Evolutionary conservation across 2,888 invertebrate species (phyloP), one percentile per base, ranked within the genome.

Genomic region (Oscheius sp.): DNA sequence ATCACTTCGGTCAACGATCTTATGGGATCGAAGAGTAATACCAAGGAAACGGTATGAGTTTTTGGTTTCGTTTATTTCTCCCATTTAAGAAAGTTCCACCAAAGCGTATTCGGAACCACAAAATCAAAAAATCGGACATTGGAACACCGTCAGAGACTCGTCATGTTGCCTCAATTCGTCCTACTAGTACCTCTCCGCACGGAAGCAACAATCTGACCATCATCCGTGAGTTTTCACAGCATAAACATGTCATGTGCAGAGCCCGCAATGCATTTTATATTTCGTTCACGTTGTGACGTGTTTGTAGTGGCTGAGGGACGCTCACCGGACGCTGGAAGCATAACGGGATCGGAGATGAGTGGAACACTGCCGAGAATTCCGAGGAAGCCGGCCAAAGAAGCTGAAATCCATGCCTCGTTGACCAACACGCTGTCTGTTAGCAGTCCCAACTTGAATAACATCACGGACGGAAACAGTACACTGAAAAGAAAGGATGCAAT

Each of bases 401-500:
- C 51, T 11, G 65, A 37, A 21, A 35, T 53, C 11, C 73, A 65
- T 35, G 53, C 37, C 3, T 50, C 71, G 2, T 42, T 76, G 29
- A 48, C 35, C 53, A 65, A 65, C 32, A 57, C 74, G 9, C 78
- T 68, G 37, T 81, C 81, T 7, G 33, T 73, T 33, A 76, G 76
- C 37, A 79, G 76, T 68, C 81, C 81, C n/a, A 77, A 81, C 55
- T 71, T 81, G 21, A 74, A 73, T 57, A 73, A 75, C 2, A 48
- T 74, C 29, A 42, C 57, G 42, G 59, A 60, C 35, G 60, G 42
- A 5, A 37, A 55, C 47, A 35, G 62, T 10, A 72, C 72, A 11
- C 37, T 72, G 62, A 48, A 33, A 29, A 48, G 72, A 7, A 72
- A 72, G 62, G 72, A 72, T 62, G 72, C 72, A 11, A 72, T 72